A percentile compares a stretch with the other conserved stretches of the same genome.
Conservation (phyloP, 2,113 vertebrate genomes). For the Dicerorhinus sumatrensis region DNA sequence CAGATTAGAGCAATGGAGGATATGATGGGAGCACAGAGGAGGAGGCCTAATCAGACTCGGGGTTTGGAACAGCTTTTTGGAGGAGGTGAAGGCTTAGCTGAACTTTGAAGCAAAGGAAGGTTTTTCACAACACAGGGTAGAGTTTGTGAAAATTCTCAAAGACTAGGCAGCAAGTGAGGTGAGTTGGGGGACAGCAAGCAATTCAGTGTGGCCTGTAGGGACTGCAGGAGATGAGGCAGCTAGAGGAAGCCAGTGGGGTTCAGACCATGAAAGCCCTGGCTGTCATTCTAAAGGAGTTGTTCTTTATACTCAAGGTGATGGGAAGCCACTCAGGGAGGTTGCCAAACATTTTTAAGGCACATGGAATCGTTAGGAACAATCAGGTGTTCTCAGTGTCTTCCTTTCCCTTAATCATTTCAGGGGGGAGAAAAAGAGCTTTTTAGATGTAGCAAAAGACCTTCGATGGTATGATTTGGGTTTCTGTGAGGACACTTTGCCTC, state of each 20-base stretch:
- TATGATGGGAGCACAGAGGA: not conserved
- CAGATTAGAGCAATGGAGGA: not conserved
- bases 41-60: too few relatives aligned
- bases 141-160: not conserved
- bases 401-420: not conserved
- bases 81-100: not conserved
- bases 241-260: not conserved
- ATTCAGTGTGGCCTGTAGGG: not conserved
- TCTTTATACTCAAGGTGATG: not conserved
- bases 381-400: not conserved
- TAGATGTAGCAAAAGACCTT: not conserved
- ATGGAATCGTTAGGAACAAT: not conserved
- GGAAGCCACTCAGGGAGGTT: not conserved
- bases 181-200: not conserved
- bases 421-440: not conserved
- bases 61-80: not conserved
- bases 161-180: not conserved
- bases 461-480: not conserved
- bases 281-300: not conserved
- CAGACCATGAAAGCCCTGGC: not conserved
- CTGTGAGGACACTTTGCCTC: not conserved
- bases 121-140: not conserved
- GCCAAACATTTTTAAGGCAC: slow-evolving; percentile 19
- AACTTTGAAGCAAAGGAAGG: not conserved
- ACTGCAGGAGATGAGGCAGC: not conserved